Percentiles rank a stretch among this genome's conserved stretches.
Conservation (phyloP, 2,888 invertebrate species). For the Drosophila kuntzei region DNA sequence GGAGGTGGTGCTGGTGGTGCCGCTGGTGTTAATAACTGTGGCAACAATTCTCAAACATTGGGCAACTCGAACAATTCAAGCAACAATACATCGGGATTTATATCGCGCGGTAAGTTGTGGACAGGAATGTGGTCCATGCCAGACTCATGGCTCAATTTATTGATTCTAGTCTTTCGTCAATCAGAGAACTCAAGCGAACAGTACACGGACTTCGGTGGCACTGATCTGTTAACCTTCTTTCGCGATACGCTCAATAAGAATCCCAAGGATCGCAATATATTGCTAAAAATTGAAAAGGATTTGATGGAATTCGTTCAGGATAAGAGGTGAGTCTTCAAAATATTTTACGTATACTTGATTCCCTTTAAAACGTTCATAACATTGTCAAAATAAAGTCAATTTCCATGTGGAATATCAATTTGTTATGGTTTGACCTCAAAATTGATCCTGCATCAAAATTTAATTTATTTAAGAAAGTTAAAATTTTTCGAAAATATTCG, state of each 20-base stretch:
- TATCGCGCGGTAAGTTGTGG: slow-evolving; percentile 86
- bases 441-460: too few relatives aligned
- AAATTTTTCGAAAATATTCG: too few relatives aligned
- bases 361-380: too few relatives aligned
- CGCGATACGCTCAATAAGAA: slow-evolving; percentile 96
- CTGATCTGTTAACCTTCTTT: slow-evolving; percentile 94
- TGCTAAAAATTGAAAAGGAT: slow-evolving; percentile 95
- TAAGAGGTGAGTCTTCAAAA: slow-evolving; percentile 87
- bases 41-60: slow-evolving; percentile 38
- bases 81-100: slow-evolving; percentile 87
- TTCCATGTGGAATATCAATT: too few relatives aligned
- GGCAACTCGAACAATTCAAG: slow-evolving; percentile 73
- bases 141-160: slow-evolving; percentile 59
- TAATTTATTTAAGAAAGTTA: too few relatives aligned
- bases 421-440: too few relatives aligned
- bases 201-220: slow-evolving; percentile 90
- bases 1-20: slow-evolving; percentile 9
- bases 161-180: slow-evolving; percentile 83
- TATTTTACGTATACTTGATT: too few relatives aligned
- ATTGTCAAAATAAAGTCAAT: too few relatives aligned
- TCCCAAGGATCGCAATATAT: slow-evolving; percentile 93
- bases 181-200: slow-evolving; percentile 91
- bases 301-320: slow-evolving; percentile 93
- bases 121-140: slow-evolving; percentile 20
- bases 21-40: slow-evolving; percentile 23